These are phyloP conservation scores for Hoplias malabaricus DNA, from an alignment of 2,113 vertebrate genomes.

Conservation along the genomic window DNA sequence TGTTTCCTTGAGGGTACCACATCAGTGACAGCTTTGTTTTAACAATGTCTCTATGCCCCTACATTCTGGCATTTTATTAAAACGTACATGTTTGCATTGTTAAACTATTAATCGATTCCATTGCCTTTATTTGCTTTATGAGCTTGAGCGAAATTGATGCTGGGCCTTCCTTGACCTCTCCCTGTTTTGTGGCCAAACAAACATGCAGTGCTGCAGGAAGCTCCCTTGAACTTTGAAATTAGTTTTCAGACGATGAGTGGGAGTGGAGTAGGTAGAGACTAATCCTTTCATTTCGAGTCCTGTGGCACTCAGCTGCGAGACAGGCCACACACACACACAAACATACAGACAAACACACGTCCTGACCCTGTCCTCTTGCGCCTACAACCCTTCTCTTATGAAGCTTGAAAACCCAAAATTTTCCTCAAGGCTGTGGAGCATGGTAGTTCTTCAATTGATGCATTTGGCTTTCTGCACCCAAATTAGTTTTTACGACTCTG, in stretches of 20 bases:
- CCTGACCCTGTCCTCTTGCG: neutral
- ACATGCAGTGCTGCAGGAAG: neutral
- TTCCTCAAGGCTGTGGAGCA: constrained; percentile 8
- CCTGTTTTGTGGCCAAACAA: neutral
- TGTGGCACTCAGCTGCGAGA: constrained; percentile 24
- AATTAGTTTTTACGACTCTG: constrained; percentile 8
- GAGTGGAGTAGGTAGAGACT: constrained; percentile 20
- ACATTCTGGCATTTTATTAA: neutral
- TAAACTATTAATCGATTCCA: neutral
- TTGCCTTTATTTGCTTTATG: neutral
- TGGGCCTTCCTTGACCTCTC: neutral
- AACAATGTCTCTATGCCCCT: too few relatives aligned
- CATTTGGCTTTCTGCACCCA: neutral
- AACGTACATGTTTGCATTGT: neutral
- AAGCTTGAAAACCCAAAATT: constrained; percentile 3
- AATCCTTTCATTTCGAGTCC: constrained; percentile 44
- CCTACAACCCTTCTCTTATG: constrained; percentile 1
- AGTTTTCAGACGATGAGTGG: neutral
- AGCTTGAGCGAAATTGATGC: neutral
- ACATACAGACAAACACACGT: neutral
- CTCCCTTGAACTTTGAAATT: constrained; percentile 28
- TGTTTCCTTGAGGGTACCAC: too few relatives aligned
- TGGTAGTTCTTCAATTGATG: neutral
- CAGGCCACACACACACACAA: constrained; percentile 1
- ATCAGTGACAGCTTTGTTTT: too few relatives aligned